A percentile compares a stretch with the other conserved stretches of the same genome.
These are phyloP conservation scores for Melieria omissa DNA, from an alignment of 2,888 invertebrate genomes.

Conservation along the genomic window DNA sequence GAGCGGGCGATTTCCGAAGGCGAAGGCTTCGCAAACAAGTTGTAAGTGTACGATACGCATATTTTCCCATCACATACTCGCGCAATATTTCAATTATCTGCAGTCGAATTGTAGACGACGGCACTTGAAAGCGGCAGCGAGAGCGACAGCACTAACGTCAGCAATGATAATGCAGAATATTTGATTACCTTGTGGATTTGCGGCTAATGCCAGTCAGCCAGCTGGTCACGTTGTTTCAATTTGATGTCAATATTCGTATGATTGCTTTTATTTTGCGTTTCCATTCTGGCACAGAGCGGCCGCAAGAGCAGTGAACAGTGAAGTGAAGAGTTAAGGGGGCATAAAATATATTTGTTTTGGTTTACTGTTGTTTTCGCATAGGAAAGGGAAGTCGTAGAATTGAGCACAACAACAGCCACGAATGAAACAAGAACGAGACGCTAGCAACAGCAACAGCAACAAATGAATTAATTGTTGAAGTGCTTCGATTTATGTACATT, in stretches of 20 bases:
- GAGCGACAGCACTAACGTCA: too few species aligned
- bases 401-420: constrained; percentile 10
- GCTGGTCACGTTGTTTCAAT: constrained; percentile 14
- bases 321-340: not conserved
- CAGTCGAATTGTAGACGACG: too few species aligned
- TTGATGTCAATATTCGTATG: not conserved
- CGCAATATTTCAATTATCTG: too few species aligned
- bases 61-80: too few species aligned
- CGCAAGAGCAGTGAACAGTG: not conserved
- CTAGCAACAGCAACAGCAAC: not conserved
- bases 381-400: constrained; percentile 24
- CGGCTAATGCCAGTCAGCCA: not conserved
- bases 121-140: too few species aligned
- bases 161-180: not conserved
- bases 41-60: not conserved
- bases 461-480: constrained; percentile 13
- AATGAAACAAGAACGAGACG: not conserved
- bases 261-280: not conserved
- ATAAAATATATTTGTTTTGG: not conserved
- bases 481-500: not conserved
- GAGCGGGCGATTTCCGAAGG: too few species aligned
- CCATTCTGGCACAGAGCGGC: too few species aligned
- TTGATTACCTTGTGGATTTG: constrained; percentile 16
- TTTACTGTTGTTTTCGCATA: not conserved
- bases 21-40: not conserved